These are phyloP conservation scores for Mimachlamys varia DNA, from an alignment of 2,888 invertebrate species.

Conservation along the genomic window DNA sequence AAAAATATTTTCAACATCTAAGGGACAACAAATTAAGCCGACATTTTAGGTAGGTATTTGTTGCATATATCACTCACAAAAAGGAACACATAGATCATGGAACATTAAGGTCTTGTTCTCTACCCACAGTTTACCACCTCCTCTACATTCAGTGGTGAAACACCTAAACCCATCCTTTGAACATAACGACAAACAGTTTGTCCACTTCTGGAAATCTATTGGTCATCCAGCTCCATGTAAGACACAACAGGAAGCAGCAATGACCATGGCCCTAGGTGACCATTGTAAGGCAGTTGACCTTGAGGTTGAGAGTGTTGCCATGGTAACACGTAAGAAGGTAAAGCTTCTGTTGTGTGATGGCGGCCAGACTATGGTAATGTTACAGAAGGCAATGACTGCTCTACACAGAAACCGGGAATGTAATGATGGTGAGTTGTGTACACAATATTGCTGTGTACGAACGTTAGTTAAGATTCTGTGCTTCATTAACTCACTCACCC, in stretches of 20 bases:
- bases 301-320: constrained; percentile 48
- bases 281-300: constrained; percentile 53
- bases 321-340: constrained; percentile 56
- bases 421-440: neutral
- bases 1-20: no score
- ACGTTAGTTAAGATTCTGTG: no score
- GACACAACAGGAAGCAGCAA: constrained; percentile 56
- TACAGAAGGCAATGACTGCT: neutral
- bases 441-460: no score
- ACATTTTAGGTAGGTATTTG: no score
- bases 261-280: constrained; percentile 46
- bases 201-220: constrained; percentile 62
- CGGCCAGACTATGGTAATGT: neutral
- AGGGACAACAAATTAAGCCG: no score
- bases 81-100: no score
- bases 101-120: no score
- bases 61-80: no score
- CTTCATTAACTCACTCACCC: no score
- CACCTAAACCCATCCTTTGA: constrained; percentile 9
- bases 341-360: constrained; percentile 53
- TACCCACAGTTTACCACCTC: neutral
- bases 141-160: neutral
- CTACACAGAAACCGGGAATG: neutral
- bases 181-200: constrained; percentile 57
- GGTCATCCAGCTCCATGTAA: constrained; percentile 71